A percentile compares a stretch with the other conserved stretches of the same genome.
These are phyloP conservation scores for Gobionotothen gibberifrons DNA, from an alignment of 2,797 vertebrate species.

Conservation along the genomic window DNA sequence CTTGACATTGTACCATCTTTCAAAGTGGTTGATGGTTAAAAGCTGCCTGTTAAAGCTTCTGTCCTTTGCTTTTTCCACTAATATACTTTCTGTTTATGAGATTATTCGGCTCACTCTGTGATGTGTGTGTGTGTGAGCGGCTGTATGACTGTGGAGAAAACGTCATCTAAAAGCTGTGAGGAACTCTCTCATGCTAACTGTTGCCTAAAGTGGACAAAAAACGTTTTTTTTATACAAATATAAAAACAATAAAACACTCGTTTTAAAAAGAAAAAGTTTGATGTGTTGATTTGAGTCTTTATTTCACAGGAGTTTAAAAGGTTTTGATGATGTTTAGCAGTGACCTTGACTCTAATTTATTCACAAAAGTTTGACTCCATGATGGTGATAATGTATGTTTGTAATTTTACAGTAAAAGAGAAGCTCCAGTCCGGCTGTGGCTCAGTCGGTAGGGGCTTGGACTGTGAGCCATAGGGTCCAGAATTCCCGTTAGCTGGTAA, in stretches of 20 bases:
- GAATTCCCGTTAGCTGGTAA: too few species aligned
- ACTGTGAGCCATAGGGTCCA: too few species aligned
- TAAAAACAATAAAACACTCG: constrained; percentile 79
- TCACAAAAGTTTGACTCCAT: too few species aligned
- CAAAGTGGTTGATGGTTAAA: constrained; percentile 68
- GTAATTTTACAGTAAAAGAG: too few species aligned
- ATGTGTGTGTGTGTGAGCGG: constrained; percentile 58
- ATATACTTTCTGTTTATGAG: constrained; percentile 50
- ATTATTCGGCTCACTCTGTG: constrained; percentile 70
- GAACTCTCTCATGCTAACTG: constrained; percentile 81
- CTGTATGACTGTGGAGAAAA: constrained; percentile 59
- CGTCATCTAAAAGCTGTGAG: constrained; percentile 77
- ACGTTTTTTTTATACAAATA: constrained; percentile 83
- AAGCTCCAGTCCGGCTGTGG: too few species aligned
- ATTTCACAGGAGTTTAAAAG: not conserved
- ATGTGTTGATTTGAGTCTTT: constrained; percentile 9
- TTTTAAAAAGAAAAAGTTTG: constrained; percentile 49
- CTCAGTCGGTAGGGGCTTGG: too few species aligned
- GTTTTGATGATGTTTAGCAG: not conserved
- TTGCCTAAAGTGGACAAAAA: constrained; percentile 82
- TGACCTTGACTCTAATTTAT: too few species aligned
- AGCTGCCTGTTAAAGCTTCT: constrained; percentile 66
- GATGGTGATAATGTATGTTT: too few species aligned
- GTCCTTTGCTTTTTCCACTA: constrained; percentile 63
- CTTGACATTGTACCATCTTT: constrained; percentile 64